Evolutionary conservation across 2,113 vertebrate genomes (phyloP).

Genomic region (Morone chrysops): DNA sequence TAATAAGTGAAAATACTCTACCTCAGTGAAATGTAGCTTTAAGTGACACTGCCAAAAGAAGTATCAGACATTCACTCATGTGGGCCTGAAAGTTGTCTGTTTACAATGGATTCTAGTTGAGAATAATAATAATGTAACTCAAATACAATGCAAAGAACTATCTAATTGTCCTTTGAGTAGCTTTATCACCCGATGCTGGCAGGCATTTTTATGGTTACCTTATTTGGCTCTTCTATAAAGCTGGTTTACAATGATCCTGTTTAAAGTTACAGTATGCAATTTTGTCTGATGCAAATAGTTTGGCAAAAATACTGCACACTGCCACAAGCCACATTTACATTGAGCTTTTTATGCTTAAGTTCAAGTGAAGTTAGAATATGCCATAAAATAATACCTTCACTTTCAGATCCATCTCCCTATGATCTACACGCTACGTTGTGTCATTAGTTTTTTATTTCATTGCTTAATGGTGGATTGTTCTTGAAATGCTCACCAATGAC

Average conservation of each 20-base stretch:
- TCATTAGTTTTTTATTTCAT: neutral
- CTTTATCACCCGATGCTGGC: neutral
- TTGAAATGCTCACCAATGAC: constrained; percentile 20
- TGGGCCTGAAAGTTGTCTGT: neutral
- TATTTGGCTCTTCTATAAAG: neutral
- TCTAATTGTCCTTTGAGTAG: neutral
- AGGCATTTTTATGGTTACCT: neutral
- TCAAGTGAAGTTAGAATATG: neutral
- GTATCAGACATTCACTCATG: neutral
- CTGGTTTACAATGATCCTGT: neutral
- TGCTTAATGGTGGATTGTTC: constrained; percentile 27
- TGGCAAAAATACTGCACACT: neutral
- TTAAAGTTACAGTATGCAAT: too few relatives aligned
- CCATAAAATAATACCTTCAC: neutral
- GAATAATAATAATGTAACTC: neutral
- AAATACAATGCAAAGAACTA: neutral
- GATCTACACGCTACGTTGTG: neutral
- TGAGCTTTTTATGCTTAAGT: neutral
- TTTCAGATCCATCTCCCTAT: neutral
- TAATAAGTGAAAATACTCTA: neutral
- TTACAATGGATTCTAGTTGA: neutral
- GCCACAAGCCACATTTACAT: neutral
- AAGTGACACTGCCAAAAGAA: neutral
- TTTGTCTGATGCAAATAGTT: neutral
- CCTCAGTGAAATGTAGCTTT: constrained; percentile 39